Evolutionary conservation across 2,888 invertebrate genomes (phyloP).

Genomic region (Caenorhabditis plicata): DNA sequence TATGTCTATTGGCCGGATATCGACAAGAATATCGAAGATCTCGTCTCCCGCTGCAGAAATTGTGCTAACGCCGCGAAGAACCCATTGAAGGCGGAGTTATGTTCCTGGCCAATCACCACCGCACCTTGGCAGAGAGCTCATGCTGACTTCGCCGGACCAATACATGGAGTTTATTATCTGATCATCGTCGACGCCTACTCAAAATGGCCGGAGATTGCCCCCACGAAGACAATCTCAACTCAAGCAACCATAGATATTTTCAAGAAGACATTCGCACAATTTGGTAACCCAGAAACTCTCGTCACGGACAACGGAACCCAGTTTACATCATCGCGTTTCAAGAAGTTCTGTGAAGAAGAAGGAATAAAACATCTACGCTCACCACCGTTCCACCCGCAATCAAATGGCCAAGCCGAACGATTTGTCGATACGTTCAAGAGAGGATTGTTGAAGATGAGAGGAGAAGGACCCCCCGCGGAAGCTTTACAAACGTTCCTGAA

Average conservation of each 20-base stretch:
- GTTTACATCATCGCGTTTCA: no score
- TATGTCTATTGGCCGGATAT: conserved; percentile 60
- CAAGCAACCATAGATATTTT: conserved; percentile 36
- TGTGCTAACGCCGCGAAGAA: conserved; percentile 36
- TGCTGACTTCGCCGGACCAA: conserved; percentile 67
- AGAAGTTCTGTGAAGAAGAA: no score
- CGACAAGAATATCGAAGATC: conserved; percentile 38
- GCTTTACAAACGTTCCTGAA: conserved; percentile 14
- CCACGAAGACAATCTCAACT: conserved; percentile 24
- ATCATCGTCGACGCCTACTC: conserved; percentile 66
- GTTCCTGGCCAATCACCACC: conserved; percentile 56
- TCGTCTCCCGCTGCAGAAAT: conserved; percentile 31
- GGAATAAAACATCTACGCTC: no score
- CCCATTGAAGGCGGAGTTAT: conserved; percentile 42
- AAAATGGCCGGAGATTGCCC: conserved; percentile 67
- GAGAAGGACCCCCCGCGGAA: conserved; percentile 2
- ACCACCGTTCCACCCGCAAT: no score
- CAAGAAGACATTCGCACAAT: conserved; percentile 36
- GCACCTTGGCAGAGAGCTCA: conserved; percentile 66
- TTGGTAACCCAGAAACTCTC: conserved; percentile 54
- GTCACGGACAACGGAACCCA: conserved; percentile 64
- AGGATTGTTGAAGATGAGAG: no score
- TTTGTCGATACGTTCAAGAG: no score
- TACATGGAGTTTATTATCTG: conserved; percentile 58
- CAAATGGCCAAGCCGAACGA: no score